These are phyloP conservation scores for Pithys albifrons DNA, from an alignment of 2,113 vertebrate genomes.

Conservation along the genomic window DNA sequence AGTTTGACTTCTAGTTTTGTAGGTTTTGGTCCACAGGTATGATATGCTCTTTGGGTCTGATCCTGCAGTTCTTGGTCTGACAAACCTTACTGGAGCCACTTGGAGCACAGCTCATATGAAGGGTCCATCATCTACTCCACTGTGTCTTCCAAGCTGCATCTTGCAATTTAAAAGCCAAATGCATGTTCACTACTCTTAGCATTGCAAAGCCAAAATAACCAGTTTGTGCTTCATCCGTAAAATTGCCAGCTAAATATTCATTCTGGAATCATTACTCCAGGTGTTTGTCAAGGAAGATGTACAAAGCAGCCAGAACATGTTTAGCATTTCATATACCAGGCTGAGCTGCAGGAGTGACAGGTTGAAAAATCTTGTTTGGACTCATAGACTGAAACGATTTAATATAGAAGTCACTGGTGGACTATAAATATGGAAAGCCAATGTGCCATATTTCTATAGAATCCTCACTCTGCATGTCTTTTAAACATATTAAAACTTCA, in stretches of 20 bases:
- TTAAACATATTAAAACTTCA: neutral
- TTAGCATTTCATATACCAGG: slow-evolving; percentile 29
- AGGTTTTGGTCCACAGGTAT: neutral
- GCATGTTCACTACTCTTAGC: neutral
- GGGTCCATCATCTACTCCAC: neutral
- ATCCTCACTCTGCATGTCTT: neutral
- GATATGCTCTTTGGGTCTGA: neutral
- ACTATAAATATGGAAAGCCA: slow-evolving; percentile 38
- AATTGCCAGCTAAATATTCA: slow-evolving; percentile 22
- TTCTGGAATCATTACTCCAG: neutral
- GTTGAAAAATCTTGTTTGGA: slow-evolving; percentile 54
- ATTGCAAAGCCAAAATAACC: neutral
- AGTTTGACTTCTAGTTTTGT: neutral
- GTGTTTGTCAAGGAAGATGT: slow-evolving; percentile 50
- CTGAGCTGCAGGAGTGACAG: neutral
- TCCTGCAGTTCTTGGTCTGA: neutral
- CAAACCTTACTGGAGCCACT: neutral
- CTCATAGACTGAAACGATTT: slow-evolving; percentile 27
- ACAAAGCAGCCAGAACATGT: slow-evolving; percentile 6
- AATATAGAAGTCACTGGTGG: slow-evolving; percentile 39
- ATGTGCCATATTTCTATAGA: slow-evolving; percentile 9
- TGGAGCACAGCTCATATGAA: neutral
- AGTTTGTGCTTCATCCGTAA: neutral
- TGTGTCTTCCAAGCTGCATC: neutral
- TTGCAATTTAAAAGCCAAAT: neutral